Base-by-base conservation (phyloP, 2,888 invertebrate genomes). In the Lordiphosa fenestrarum region DNA sequence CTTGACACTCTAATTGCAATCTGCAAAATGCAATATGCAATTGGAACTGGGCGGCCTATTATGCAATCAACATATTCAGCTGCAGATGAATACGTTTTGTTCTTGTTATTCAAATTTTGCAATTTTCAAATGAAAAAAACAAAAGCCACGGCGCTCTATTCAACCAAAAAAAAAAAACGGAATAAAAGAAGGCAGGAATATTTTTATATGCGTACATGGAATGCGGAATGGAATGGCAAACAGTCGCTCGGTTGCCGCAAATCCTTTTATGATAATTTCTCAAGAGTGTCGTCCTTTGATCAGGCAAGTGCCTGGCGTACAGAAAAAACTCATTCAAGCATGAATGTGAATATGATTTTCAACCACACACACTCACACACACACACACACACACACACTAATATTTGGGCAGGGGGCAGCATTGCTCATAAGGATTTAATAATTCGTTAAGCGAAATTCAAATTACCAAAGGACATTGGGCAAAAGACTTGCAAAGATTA, bases 251-350 rank as follows among this genome's bases (percentile, higher is more conserved):
- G 62, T 64, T 73, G 72, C 85, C 75, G 71, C 76, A 83, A 84
- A 84, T 84, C 86, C 87, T 86, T 87, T 86, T 87, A 86, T 86
- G 87, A 87, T 86, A 87, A 87, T 86, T 86, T 86, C 88, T 86
- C 87, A 87, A 85, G 87, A 88, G 87, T 86, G 87, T 86, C 87
- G 88, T 88, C 86, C 88, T 87, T 87, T 87, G 88, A 87, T 87
- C 87, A 86, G 77, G 84, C 80, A 81, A 81, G 78, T 84, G 84
- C 84, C 76, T 73, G 76, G 62, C 69, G 71, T 55, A 73, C 70
- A 71, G 70, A 81, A 85, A 73, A 77, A 77, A 77, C 81, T 69
- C 86, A 88, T 86, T 88, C 86, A 87, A 86, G 87, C 88, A 86
- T 84, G 86, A 88, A 88, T 81, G 71, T 74, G 81, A 74, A 88